A percentile compares a stretch with the other conserved stretches of the same genome.
phyloP scores from a whole-genome alignment of 92 coral and sea anemone genomes.

The Palythoa grandis region DNA sequence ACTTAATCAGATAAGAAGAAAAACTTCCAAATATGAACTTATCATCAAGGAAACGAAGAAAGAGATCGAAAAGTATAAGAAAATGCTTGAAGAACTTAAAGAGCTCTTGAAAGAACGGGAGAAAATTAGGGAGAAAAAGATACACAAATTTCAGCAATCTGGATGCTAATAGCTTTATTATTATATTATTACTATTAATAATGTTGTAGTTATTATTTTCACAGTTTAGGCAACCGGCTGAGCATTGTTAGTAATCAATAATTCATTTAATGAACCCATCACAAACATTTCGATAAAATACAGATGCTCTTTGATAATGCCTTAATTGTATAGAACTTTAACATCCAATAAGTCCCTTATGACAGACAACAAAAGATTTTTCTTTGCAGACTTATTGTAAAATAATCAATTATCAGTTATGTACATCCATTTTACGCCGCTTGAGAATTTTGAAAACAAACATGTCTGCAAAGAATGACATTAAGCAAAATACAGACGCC shows the following conservation, averaged over 20 bases:
- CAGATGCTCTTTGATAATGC: background rate
- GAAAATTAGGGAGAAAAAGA: background rate
- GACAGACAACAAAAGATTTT: background rate
- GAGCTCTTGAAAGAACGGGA: conserved; percentile 59
- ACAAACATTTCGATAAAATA: background rate
- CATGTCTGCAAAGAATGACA: conserved; percentile 15
- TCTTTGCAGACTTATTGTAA: too few relatives aligned
- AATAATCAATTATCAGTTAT: background rate
- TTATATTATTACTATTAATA: background rate
- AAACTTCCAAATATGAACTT: conserved; percentile 1
- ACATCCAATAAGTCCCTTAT: background rate
- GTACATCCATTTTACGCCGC: background rate
- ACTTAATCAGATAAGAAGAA: conserved; percentile 6
- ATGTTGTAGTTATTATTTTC: background rate
- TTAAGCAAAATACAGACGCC: background rate
- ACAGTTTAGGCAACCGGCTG: background rate
- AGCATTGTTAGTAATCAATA: background rate
- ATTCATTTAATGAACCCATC: conserved; percentile 10
- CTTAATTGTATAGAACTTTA: background rate
- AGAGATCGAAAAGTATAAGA: conserved; percentile 66
- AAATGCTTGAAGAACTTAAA: conserved; percentile 59
- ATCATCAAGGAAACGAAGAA: conserved; percentile 64
- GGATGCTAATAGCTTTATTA: background rate
- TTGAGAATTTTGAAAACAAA: background rate
- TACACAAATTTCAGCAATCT: background rate